Evolutionary conservation across 1,140 invertebrate genomes (phyloP).

Genomic region (Neodiprion fabricii): DNA sequence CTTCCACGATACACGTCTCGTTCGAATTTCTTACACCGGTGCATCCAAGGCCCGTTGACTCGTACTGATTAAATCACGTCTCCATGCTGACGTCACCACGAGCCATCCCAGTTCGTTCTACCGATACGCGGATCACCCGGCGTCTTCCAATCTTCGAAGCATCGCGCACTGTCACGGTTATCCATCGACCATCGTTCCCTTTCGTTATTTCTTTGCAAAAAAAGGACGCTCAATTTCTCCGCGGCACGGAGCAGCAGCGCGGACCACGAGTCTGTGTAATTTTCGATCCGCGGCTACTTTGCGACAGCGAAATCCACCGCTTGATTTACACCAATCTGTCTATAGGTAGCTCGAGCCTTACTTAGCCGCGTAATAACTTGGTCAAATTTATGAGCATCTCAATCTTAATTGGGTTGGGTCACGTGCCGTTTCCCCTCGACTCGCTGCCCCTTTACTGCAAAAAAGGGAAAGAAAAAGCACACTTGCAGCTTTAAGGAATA

Average conservation of each 20-base stretch:
- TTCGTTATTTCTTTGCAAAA: too few species aligned
- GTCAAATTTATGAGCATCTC: not conserved
- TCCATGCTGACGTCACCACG: not conserved
- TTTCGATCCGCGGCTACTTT: not conserved
- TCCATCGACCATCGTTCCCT: too few species aligned
- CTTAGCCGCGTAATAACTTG: not conserved
- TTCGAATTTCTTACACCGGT: not conserved
- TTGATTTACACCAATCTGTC: not conserved
- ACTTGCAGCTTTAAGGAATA: not conserved
- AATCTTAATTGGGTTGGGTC: slow-evolving; percentile 7
- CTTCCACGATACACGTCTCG: not conserved
- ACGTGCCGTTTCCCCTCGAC: not conserved
- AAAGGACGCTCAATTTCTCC: too few species aligned
- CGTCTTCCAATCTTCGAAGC: not conserved
- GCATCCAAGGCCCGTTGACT: not conserved
- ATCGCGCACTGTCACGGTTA: not conserved
- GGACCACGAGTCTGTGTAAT: not conserved
- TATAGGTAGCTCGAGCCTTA: not conserved
- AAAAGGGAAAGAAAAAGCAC: not conserved
- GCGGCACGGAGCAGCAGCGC: too few species aligned
- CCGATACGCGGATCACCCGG: not conserved
- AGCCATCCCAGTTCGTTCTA: not conserved
- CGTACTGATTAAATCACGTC: not conserved
- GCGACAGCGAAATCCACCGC: not conserved
- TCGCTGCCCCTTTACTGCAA: not conserved